Evolutionary conservation across 1,140 invertebrate genomes (phyloP).

Genomic region (Tetraneura akinire): DNA sequence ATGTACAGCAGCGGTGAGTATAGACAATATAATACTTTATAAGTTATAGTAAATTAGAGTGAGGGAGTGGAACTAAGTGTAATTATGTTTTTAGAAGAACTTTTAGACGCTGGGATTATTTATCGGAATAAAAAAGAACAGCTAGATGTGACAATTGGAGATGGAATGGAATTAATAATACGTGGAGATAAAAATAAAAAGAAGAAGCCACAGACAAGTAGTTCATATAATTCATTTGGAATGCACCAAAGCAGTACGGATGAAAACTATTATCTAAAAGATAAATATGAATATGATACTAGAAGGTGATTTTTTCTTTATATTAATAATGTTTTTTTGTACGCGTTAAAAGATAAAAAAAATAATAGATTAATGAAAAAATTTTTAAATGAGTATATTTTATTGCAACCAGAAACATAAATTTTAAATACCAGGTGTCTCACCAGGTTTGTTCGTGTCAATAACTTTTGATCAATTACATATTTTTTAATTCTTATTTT

Average conservation of each 20-base stretch:
- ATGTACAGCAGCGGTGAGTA: slow-evolving; percentile 37
- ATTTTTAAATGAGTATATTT: too few species aligned
- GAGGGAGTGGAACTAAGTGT: not conserved
- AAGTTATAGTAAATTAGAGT: too few species aligned
- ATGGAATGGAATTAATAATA: slow-evolving; percentile 88
- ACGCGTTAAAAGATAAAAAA: too few species aligned
- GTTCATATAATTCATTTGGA: slow-evolving; percentile 43
- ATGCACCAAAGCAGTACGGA: slow-evolving; percentile 42
- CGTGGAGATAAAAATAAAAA: slow-evolving; percentile 66
- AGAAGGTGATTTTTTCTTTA: slow-evolving; percentile 14
- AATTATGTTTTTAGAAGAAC: slow-evolving; percentile 64
- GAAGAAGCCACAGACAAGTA: slow-evolving; percentile 35
- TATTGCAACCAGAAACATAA: too few species aligned
- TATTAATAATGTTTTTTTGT: too few species aligned
- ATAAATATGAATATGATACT: slow-evolving; percentile 41
- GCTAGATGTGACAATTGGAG: slow-evolving; percentile 84
- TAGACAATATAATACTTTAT: not conserved
- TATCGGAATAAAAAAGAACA: slow-evolving; percentile 84
- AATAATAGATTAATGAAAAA: too few species aligned
- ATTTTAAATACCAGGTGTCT: too few species aligned
- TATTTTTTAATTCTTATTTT: too few species aligned
- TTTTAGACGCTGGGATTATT: slow-evolving; percentile 79
- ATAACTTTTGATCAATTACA: too few species aligned
- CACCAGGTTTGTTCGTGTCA: too few species aligned
- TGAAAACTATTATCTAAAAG: slow-evolving; percentile 21